A percentile compares a stretch with the other conserved stretches of the same genome.
phyloP scores from a whole-genome alignment of 2,888 invertebrate species.

The Cepaea hortensis region DNA sequence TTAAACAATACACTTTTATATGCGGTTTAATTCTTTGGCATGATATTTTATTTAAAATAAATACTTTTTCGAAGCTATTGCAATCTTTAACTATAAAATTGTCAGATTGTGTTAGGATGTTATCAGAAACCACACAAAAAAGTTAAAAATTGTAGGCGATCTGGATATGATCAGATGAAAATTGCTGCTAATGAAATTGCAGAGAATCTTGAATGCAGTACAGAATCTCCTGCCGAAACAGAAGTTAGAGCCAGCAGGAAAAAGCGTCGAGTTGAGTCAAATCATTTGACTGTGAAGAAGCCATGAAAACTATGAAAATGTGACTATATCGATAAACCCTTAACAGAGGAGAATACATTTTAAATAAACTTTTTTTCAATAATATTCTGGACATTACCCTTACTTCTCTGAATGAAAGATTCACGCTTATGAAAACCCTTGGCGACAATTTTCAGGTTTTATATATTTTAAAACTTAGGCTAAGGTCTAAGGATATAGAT shows the following conservation, averaged over 20 bases:
- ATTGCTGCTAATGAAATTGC: conserved; percentile 5
- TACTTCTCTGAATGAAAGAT: too few species aligned
- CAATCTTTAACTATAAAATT: neutral
- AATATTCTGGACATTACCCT: too few species aligned
- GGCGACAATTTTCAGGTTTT: too few species aligned
- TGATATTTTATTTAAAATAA: neutral
- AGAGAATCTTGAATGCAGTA: conserved; percentile 2
- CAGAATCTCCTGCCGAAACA: neutral
- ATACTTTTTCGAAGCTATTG: neutral
- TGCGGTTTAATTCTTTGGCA: neutral
- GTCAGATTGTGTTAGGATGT: too few species aligned
- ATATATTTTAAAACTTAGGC: too few species aligned
- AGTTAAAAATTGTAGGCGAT: neutral
- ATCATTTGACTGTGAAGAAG: neutral
- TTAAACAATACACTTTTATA: neutral
- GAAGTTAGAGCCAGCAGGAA: neutral
- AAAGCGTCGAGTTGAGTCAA: too few species aligned
- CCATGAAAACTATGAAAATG: too few species aligned
- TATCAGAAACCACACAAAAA: neutral
- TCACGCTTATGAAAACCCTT: too few species aligned
- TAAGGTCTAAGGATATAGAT: too few species aligned
- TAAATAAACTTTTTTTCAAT: too few species aligned
- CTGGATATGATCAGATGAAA: neutral
- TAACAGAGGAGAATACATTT: too few species aligned
- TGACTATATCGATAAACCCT: too few species aligned